phyloP scores from a whole-genome alignment of 2,888 invertebrate genomes.

The Apantesis nais region DNA sequence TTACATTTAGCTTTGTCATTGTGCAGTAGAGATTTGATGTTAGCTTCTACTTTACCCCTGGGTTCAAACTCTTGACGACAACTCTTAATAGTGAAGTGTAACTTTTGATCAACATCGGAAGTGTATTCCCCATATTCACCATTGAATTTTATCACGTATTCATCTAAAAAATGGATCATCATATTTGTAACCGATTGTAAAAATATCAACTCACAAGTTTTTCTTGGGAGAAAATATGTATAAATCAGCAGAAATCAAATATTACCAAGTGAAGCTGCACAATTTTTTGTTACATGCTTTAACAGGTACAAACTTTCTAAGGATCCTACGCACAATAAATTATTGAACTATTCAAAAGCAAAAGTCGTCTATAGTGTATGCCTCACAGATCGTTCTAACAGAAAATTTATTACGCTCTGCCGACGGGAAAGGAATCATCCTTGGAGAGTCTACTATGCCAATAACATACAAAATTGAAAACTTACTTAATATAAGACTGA shows the following conservation, averaged over 20 bases:
- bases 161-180: not conserved
- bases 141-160: not conserved
- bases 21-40: not conserved
- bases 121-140: not conserved
- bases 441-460: not conserved
- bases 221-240: not conserved
- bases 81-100: not conserved
- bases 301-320: not conserved
- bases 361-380: no score
- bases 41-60: not conserved
- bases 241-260: not conserved
- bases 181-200: not conserved
- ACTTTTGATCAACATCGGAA: not conserved
- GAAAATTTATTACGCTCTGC: not conserved
- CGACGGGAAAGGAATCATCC: not conserved
- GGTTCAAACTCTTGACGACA: not conserved
- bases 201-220: not conserved
- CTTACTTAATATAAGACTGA: constrained; percentile 1
- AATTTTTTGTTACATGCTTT: not conserved
- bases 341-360: no score
- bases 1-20: not conserved
- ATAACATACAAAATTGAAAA: not conserved
- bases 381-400: not conserved
- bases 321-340: no score
- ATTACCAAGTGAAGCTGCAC: not conserved